These are phyloP conservation scores for Atopsyche davidsoni DNA, from an alignment of 1,140 invertebrate species.

Conservation along the genomic window DNA sequence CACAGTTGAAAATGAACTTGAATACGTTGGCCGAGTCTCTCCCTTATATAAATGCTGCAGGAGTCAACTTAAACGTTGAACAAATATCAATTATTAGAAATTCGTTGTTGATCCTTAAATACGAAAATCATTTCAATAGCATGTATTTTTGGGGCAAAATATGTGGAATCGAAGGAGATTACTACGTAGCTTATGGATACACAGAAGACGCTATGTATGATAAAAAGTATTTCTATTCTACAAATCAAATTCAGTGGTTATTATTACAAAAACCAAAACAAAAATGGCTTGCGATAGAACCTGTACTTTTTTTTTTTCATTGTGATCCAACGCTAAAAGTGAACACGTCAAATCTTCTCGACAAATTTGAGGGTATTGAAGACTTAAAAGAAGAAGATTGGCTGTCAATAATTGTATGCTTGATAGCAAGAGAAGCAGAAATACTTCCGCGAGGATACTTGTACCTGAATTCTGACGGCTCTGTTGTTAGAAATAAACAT, in stretches of 20 bases:
- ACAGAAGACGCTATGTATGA: conserved; percentile 58
- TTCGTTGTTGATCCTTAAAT: conserved; percentile 62
- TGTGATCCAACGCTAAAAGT: conserved; percentile 37
- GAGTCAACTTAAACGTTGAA: conserved; percentile 59
- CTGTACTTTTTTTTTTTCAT: conserved; percentile 3
- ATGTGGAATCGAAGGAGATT: conserved; percentile 59
- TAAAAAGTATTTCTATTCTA: conserved; percentile 64
- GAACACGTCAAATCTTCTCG: conserved; percentile 40
- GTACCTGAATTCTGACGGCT: conserved; percentile 58
- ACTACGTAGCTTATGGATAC: conserved; percentile 68
- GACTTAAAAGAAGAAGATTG: conserved; percentile 66
- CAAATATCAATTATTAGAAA: conserved; percentile 59
- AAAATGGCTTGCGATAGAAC: conserved; percentile 41
- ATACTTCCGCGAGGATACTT: conserved; percentile 66
- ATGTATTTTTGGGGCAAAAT: conserved; percentile 72
- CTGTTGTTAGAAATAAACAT: conserved; percentile 58
- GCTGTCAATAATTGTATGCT: conserved; percentile 59
- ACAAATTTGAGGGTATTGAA: conserved; percentile 46
- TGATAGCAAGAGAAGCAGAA: conserved; percentile 62
- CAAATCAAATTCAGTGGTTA: conserved; percentile 62
- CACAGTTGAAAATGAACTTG: too few relatives aligned
- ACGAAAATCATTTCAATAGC: conserved; percentile 68
- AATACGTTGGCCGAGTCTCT: too few relatives aligned
- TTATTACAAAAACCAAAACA: conserved; percentile 56
- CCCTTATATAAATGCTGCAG: conserved; percentile 49